These are phyloP conservation scores for Osmoderma eremita DNA, from an alignment of 2,888 invertebrate species.

Conservation along the genomic window DNA sequence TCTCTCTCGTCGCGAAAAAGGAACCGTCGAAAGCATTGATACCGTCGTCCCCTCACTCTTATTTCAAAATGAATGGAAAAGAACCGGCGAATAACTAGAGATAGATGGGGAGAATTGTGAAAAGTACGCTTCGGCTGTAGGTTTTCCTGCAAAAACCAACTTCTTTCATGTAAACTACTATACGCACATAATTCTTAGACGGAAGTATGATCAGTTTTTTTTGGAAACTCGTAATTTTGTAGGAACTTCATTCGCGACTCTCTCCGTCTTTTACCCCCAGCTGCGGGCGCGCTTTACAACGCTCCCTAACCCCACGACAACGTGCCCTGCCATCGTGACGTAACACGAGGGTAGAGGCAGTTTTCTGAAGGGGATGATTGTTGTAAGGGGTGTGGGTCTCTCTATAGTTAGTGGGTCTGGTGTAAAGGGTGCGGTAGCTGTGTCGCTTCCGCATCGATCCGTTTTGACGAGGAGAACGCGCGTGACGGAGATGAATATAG, in stretches of 20 bases:
- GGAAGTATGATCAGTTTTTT: too few species aligned
- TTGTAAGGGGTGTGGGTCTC: not conserved
- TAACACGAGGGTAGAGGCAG: slow-evolving; percentile 1
- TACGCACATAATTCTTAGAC: too few species aligned
- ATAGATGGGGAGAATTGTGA: not conserved
- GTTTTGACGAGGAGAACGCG: slow-evolving; percentile 14
- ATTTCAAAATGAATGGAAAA: slow-evolving; percentile 9
- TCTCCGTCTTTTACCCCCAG: not conserved
- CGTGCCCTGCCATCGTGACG: too few species aligned
- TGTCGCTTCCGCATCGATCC: slow-evolving; percentile 28
- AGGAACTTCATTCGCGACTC: slow-evolving; percentile 6
- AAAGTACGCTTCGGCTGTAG: too few species aligned
- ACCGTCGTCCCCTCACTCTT: not conserved
- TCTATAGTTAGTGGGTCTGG: not conserved
- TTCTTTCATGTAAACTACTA: too few species aligned
- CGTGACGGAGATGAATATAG: slow-evolving; percentile 15
- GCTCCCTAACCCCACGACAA: slow-evolving; percentile 14
- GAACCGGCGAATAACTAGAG: not conserved
- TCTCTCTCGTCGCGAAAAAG: too few species aligned
- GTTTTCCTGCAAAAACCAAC: too few species aligned
- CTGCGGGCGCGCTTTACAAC: slow-evolving; percentile 1
- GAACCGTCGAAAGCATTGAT: not conserved
- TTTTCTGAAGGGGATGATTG: slow-evolving; percentile 16
- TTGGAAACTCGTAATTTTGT: slow-evolving; percentile 19
- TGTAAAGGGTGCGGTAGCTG: slow-evolving; percentile 25